Evolutionary conservation across 2,888 invertebrate genomes (phyloP).

Genomic region (Lucinisca nassula): DNA sequence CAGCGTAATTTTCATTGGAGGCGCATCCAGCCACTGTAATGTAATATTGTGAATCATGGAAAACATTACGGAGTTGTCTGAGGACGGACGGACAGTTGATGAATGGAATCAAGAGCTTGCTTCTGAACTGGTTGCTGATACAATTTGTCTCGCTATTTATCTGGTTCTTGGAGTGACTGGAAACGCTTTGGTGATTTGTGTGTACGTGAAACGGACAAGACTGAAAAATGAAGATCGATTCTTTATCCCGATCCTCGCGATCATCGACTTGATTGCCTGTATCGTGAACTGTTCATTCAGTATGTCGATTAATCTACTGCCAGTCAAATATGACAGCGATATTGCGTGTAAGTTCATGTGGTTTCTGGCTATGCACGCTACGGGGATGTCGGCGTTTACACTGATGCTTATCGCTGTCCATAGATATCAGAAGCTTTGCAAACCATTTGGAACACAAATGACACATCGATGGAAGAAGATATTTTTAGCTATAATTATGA

Average conservation of each 20-base stretch:
- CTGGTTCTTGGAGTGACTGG: constrained; percentile 22
- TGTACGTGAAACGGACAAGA: background rate
- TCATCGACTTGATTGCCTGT: constrained; percentile 22
- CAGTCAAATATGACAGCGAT: constrained; percentile 17
- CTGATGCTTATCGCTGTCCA: constrained; percentile 30
- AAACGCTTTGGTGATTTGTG: constrained; percentile 21
- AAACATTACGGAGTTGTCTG: background rate
- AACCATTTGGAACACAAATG: constrained; percentile 36
- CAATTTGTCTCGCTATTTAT: constrained; percentile 7
- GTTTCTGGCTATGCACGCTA: background rate
- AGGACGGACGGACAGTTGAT: background rate
- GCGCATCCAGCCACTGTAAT: too few relatives aligned
- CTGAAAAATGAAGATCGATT: constrained; percentile 29
- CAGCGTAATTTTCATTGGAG: too few relatives aligned
- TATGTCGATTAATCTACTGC: background rate
- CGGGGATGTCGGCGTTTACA: background rate
- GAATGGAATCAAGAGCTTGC: constrained; percentile 18
- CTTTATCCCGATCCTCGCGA: constrained; percentile 40
- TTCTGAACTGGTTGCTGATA: background rate
- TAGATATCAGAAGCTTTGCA: constrained; percentile 28
- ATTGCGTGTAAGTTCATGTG: constrained; percentile 12
- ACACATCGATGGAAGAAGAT: constrained; percentile 16
- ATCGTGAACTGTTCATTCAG: constrained; percentile 3
- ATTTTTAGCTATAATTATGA: background rate
- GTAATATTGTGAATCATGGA: too few relatives aligned